A percentile compares a stretch with the other conserved stretches of the same genome.
Evolutionary conservation across 2,113 vertebrate species (phyloP).

Genomic region (Oxygymnocypris stewartii): DNA sequence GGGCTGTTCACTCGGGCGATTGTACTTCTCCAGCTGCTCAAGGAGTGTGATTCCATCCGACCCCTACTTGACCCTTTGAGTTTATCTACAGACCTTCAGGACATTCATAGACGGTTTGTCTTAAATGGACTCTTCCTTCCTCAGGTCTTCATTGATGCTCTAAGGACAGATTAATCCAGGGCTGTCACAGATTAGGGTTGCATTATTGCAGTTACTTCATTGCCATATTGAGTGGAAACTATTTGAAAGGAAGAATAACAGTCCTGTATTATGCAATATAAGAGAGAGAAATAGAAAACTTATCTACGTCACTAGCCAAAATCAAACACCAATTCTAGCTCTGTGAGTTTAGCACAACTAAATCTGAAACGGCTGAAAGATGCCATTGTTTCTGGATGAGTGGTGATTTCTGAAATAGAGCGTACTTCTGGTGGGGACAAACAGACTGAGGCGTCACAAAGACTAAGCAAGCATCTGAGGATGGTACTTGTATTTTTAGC

Average conservation of each 20-base stretch:
- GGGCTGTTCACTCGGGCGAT: constrained; percentile 71
- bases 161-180: constrained; percentile 42
- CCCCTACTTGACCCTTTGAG: constrained; percentile 55
- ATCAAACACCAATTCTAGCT: neutral
- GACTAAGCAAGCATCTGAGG: neutral
- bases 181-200: neutral
- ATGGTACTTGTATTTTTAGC: neutral
- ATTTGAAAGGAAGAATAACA: neutral
- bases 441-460: neutral
- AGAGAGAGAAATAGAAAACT: neutral
- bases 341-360: neutral
- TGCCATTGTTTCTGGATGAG: constrained; percentile 9
- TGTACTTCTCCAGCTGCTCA: constrained; percentile 65
- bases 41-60: constrained; percentile 52
- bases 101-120: constrained; percentile 63
- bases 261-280: neutral
- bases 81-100: constrained; percentile 62
- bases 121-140: constrained; percentile 71
- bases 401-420: constrained; percentile 18
- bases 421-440: neutral
- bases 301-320: neutral
- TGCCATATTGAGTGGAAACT: neutral
- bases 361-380: neutral
- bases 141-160: constrained; percentile 55
- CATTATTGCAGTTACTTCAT: neutral